Conservation (phyloP, 2,113 vertebrate species). For the Notarius quadriscutis region DNA sequence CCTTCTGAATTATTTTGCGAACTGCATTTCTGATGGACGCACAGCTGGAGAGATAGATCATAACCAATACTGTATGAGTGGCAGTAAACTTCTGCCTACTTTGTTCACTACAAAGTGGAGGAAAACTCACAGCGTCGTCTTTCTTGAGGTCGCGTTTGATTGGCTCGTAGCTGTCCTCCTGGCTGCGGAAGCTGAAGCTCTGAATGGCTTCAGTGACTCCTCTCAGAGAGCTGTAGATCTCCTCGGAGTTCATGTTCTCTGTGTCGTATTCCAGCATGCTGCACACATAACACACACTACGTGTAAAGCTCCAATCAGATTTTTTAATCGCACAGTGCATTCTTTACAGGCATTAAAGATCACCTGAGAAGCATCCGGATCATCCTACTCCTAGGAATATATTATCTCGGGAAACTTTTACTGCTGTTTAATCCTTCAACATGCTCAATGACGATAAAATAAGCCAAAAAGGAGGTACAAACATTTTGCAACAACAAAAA, state of each 20-base stretch:
- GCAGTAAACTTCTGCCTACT: neutral
- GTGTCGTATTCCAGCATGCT: slow-evolving; percentile 91
- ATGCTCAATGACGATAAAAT: neutral
- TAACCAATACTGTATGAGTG: neutral
- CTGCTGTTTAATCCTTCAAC: neutral
- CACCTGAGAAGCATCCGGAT: neutral
- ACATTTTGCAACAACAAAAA: neutral
- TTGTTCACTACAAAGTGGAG: neutral
- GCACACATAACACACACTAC: slow-evolving; percentile 43
- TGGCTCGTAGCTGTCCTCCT: slow-evolving; percentile 88
- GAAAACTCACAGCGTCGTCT: slow-evolving; percentile 78
- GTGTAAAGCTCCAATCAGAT: neutral
- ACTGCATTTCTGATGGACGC: neutral
- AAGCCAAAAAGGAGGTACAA: neutral
- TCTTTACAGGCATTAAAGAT: neutral
- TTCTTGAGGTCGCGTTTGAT: slow-evolving; percentile 79
- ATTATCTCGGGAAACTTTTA: neutral
- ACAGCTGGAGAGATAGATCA: neutral
- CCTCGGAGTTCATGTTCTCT: slow-evolving; percentile 92
- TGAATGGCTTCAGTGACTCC: slow-evolving; percentile 94
- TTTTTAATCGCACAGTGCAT: neutral
- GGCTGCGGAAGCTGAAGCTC: slow-evolving; percentile 91
- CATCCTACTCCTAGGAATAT: neutral
- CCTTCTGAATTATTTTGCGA: neutral
- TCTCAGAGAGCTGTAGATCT: slow-evolving; percentile 91